These are phyloP conservation scores for Drosophila punjabiensis DNA, from an alignment of 1,140 invertebrate species.

Conservation along the genomic window DNA sequence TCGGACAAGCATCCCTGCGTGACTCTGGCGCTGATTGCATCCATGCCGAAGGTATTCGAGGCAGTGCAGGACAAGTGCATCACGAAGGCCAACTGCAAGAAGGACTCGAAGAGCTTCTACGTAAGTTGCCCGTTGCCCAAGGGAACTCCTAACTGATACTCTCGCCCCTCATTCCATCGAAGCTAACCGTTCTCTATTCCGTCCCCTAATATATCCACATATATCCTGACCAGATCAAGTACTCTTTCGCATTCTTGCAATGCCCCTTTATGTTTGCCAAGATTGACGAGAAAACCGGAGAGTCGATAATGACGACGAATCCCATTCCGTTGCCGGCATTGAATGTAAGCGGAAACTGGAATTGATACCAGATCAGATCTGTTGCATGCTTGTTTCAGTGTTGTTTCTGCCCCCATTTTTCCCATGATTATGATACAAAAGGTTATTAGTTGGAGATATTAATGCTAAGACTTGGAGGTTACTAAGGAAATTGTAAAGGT, in stretches of 20 bases:
- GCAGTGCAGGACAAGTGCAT: constrained; percentile 93
- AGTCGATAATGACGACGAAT: constrained; percentile 86
- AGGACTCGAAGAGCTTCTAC: constrained; percentile 92
- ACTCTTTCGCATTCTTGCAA: constrained; percentile 90
- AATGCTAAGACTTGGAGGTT: background rate
- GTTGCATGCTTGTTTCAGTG: constrained; percentile 45
- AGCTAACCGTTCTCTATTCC: constrained; percentile 39
- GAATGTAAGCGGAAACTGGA: constrained; percentile 87
- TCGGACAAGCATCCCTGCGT: constrained; percentile 92
- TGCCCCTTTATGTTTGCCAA: constrained; percentile 88
- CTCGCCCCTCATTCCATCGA: constrained; percentile 41
- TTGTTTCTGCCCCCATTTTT: constrained; percentile 10
- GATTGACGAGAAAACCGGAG: constrained; percentile 87
- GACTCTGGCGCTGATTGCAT: constrained; percentile 91
- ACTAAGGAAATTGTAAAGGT: background rate
- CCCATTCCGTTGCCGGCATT: constrained; percentile 89
- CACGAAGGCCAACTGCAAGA: constrained; percentile 92
- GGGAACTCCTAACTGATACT: background rate
- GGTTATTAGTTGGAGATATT: too few relatives aligned
- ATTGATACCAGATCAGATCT: constrained; percentile 22
- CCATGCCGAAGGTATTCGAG: constrained; percentile 92
- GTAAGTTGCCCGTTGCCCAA: constrained; percentile 86
- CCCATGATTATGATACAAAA: background rate
- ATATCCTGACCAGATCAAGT: constrained; percentile 87
- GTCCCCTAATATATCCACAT: background rate